Percentiles rank a stretch among this genome's conserved stretches.
Conservation (phyloP, 30 jellyfish, hydroid and myxozoan species). For the Aurelia aurita region DNA sequence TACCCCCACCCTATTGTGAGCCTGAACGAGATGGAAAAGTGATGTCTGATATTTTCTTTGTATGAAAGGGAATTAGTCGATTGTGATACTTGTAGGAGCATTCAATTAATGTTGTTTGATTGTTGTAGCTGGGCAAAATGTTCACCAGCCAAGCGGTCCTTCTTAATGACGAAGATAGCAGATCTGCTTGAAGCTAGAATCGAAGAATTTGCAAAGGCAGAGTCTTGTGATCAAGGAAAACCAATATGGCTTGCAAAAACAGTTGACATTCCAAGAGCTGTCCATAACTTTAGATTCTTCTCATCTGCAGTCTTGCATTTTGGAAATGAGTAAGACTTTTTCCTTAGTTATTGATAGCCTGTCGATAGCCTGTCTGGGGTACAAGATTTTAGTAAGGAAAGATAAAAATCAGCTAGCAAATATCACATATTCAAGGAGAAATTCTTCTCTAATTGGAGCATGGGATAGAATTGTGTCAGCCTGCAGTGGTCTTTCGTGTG, state of each 20-base stretch:
- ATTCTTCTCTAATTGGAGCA: too few relatives aligned
- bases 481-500: too few relatives aligned
- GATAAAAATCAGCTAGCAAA: too few relatives aligned
- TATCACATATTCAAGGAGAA: too few relatives aligned
- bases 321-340: conserved; percentile 71
- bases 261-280: conserved; percentile 94
- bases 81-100: too few relatives aligned
- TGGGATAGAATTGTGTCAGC: too few relatives aligned
- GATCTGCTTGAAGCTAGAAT: conserved; percentile 66
- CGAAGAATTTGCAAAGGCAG: conserved; percentile 83
- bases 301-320: conserved; percentile 80
- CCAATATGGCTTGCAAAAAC: conserved; percentile 83
- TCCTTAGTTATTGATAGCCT: neutral
- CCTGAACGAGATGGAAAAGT: too few relatives aligned
- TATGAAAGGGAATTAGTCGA: too few relatives aligned
- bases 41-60: too few relatives aligned
- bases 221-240: conserved; percentile 88
- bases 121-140: conserved; percentile 59
- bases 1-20: too few relatives aligned
- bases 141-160: conserved; percentile 60
- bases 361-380: too few relatives aligned
- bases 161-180: conserved; percentile 80
- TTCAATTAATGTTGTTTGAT: neutral
- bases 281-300: conserved; percentile 84
- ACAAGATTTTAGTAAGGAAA: too few relatives aligned